Percentiles rank a stretch among this genome's conserved stretches.
Evolutionary conservation across 2,113 vertebrate genomes (phyloP).

Genomic region (Panthera uncia): DNA sequence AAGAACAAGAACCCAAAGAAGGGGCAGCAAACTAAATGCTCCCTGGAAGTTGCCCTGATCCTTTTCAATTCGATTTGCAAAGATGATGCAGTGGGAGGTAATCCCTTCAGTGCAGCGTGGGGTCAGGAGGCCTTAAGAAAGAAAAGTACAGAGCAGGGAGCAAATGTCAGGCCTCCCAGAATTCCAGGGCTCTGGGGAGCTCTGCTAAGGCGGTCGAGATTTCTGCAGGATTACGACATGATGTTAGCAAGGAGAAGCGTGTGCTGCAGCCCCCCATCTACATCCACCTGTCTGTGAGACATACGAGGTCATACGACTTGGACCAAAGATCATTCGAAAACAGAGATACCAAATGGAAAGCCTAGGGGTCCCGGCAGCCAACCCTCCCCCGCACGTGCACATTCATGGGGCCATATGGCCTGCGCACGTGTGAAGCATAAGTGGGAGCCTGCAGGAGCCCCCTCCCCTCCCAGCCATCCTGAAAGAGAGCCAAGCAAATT

Average conservation of each 20-base stretch:
- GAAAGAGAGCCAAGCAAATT: neutral
- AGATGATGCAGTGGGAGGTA: neutral
- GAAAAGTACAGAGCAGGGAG: neutral
- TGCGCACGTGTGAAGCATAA: neutral
- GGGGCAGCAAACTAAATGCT: neutral
- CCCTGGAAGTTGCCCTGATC: neutral
- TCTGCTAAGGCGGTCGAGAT: neutral
- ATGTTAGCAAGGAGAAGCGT: neutral
- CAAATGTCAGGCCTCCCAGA: neutral
- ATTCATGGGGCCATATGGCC: slow-evolving; percentile 22
- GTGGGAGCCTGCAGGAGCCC: neutral
- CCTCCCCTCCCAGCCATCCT: slow-evolving; percentile 3
- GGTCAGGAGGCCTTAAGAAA: neutral
- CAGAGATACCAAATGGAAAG: slow-evolving; percentile 35
- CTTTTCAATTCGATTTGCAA: neutral
- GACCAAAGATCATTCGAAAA: slow-evolving; percentile 39
- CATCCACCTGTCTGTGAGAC: slow-evolving; percentile 43
- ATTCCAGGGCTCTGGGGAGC: neutral
- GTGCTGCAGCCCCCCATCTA: neutral
- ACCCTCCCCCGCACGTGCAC: neutral
- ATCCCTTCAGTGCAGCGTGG: neutral
- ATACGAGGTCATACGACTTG: neutral
- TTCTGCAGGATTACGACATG: neutral
- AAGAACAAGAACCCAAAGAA: neutral
- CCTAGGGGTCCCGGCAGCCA: neutral